Percentiles rank a stretch among this genome's conserved stretches.
These are phyloP conservation scores for Chrysolina americana DNA, from an alignment of 2,888 invertebrate genomes.

Conservation along the genomic window DNA sequence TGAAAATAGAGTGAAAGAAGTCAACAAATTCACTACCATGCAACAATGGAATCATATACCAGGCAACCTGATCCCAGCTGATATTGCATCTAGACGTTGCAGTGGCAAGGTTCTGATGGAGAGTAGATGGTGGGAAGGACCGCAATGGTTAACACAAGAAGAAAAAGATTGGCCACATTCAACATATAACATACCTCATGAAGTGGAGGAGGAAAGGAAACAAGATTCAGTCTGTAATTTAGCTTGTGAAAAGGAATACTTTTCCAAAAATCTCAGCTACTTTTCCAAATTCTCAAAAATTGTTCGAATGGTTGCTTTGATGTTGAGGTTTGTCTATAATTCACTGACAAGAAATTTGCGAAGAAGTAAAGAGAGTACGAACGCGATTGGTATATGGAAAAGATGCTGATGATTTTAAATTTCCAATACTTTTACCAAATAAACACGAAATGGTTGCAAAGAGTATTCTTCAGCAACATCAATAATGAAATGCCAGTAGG, in stretches of 20 bases:
- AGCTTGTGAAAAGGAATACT: neutral
- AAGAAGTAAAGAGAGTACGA: neutral
- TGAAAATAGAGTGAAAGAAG: conserved; percentile 17
- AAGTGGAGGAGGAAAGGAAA: neutral
- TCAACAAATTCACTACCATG: neutral
- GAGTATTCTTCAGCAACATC: neutral
- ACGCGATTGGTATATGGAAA: neutral
- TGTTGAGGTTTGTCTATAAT: neutral
- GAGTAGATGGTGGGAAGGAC: conserved; percentile 10
- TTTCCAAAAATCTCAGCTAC: neutral
- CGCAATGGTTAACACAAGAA: neutral
- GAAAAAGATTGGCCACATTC: neutral
- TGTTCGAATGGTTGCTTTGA: conserved; percentile 8
- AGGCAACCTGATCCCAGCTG: conserved; percentile 1
- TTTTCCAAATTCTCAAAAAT: neutral
- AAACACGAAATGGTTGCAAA: neutral
- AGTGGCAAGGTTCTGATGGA: neutral
- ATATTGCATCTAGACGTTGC: conserved; percentile 6
- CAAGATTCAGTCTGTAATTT: neutral
- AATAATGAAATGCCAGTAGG: neutral
- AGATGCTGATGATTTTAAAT: neutral
- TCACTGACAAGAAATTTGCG: neutral
- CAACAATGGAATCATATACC: conserved; percentile 10
- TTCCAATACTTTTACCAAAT: neutral
- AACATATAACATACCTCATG: neutral